Conservation (phyloP, 2,888 invertebrate genomes). For the Hirtodrosophila trivittata region DNA sequence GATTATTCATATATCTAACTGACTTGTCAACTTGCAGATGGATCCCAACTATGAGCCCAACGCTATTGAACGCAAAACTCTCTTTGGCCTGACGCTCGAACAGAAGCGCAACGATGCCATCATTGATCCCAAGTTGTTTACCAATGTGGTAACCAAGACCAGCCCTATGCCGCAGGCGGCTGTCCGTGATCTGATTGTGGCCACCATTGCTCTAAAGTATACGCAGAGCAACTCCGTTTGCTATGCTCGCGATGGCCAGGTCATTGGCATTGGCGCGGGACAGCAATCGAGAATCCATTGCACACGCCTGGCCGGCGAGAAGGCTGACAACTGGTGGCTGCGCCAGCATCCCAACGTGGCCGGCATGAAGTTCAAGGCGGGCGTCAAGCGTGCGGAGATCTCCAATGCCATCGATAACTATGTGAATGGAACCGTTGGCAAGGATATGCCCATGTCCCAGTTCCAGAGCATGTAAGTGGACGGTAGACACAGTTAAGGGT, state of each 20-base stretch:
- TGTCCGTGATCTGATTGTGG: slow-evolving; percentile 95
- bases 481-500: no score
- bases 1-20: background rate
- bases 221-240: slow-evolving; percentile 99
- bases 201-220: slow-evolving; percentile 97
- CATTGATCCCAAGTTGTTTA: slow-evolving; percentile 91
- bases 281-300: slow-evolving; percentile 99
- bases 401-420: slow-evolving; percentile 98
- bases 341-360: slow-evolving; percentile 95
- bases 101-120: slow-evolving; percentile 95
- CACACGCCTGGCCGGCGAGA: slow-evolving; percentile 97
- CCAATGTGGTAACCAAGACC: slow-evolving; percentile 90
- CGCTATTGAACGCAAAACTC: slow-evolving; percentile 90
- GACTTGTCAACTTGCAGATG: slow-evolving; percentile 86
- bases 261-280: slow-evolving; percentile 98
- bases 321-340: slow-evolving; percentile 99
- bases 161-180: slow-evolving; percentile 89
- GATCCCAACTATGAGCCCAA: slow-evolving; percentile 93
- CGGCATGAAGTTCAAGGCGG: slow-evolving; percentile 92
- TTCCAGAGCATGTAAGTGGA: slow-evolving; percentile 90
- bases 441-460: slow-evolving; percentile 91
- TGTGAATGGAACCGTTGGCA: slow-evolving; percentile 94
- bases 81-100: slow-evolving; percentile 93
- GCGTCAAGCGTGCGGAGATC: slow-evolving; percentile 94
- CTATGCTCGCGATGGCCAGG: slow-evolving; percentile 92